Evolutionary conservation across 1,140 invertebrate genomes (phyloP).

Genomic region (Pachypsylla venusta): DNA sequence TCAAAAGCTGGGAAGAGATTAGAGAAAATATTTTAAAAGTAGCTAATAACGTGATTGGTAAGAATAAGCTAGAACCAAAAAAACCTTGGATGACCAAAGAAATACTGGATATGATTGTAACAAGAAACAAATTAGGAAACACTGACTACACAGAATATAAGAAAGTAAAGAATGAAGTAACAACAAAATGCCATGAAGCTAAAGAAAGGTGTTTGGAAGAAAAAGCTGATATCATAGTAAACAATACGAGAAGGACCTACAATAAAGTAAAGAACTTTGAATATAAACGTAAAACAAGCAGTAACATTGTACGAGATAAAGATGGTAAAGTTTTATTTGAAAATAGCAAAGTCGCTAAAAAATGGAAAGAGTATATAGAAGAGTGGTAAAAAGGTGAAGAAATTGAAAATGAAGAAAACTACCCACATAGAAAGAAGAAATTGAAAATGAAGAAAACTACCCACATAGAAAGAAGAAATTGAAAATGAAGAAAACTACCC

Average conservation of each 20-base stretch:
- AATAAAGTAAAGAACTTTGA: constrained; percentile 1
- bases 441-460: constrained; percentile 12
- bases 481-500: constrained; percentile 12
- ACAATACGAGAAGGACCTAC: constrained; percentile 10
- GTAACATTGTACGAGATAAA: constrained; percentile 8
- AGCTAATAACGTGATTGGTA: constrained; percentile 3
- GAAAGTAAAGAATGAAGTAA: constrained; percentile 11
- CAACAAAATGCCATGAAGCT: not conserved
- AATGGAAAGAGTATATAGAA: constrained; percentile 10
- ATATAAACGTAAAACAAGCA: constrained; percentile 9
- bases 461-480: constrained; percentile 11
- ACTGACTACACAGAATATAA: constrained; percentile 5
- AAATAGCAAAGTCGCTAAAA: constrained; percentile 3
- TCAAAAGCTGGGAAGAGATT: not conserved
- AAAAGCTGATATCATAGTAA: constrained; percentile 9
- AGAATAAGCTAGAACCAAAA: constrained; percentile 6
- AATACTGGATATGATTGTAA: constrained; percentile 11
- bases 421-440: too few relatives aligned
- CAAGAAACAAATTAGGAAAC: not conserved
- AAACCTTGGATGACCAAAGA: constrained; percentile 13
- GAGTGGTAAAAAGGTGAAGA: constrained; percentile 5
- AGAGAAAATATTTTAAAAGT: not conserved
- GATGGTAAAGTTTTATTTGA: constrained; percentile 10
- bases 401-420: constrained; percentile 10
- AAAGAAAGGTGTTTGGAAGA: constrained; percentile 12